Percentiles rank a stretch among this genome's conserved stretches.
Conservation (phyloP, 2,113 vertebrate genomes). For the Aplodontia rufa region DNA sequence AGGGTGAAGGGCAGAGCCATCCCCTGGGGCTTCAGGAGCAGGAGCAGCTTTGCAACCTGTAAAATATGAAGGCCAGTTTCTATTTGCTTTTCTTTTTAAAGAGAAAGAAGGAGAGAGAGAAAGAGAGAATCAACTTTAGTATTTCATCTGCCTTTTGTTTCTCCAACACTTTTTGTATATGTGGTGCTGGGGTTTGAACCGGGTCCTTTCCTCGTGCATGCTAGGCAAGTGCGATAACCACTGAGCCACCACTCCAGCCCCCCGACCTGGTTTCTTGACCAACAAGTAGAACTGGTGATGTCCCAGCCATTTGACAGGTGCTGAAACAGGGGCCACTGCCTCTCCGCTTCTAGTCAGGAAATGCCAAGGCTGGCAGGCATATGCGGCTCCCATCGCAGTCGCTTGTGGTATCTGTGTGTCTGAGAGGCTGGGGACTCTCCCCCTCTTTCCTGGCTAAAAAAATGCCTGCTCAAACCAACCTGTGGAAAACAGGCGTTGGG, state of each 20-base stretch:
- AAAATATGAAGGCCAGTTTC: not conserved
- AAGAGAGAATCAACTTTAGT: too few relatives aligned
- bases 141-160: too few relatives aligned
- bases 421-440: not conserved
- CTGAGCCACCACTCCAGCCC: too few relatives aligned
- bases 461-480: not conserved
- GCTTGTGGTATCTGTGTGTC: not conserved
- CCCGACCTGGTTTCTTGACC: not conserved
- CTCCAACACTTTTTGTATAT: too few relatives aligned
- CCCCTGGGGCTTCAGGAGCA: fast-evolving
- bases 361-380: fast-evolving
- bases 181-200: too few relatives aligned
- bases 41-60: not conserved
- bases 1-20: not conserved
- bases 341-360: not conserved
- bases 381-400: not conserved
- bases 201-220: too few relatives aligned
- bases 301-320: not conserved
- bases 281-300: not conserved
- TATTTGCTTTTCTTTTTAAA: too few relatives aligned
- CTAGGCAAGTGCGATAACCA: too few relatives aligned
- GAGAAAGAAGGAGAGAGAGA: too few relatives aligned
- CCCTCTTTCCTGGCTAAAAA: not conserved
- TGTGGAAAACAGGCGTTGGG: not conserved
- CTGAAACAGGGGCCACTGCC: not conserved